Conservation (phyloP, 2,888 invertebrate genomes). For the Sesamia inferens region DNA sequence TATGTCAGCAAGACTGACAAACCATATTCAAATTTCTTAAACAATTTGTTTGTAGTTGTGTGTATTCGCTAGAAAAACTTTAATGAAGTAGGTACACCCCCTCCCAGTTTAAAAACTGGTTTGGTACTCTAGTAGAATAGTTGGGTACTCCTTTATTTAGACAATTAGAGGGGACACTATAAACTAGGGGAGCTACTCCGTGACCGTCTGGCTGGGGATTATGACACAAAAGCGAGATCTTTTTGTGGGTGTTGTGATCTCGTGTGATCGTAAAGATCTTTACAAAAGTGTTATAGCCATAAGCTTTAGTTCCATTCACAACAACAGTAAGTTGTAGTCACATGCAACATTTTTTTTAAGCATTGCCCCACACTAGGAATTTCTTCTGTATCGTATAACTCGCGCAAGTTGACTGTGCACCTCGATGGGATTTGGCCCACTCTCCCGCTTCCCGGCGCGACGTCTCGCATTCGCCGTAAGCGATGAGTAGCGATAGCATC, state of each 20-base stretch:
- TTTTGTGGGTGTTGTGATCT: slow-evolving; percentile 13
- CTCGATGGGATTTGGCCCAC: background rate
- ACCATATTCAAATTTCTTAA: background rate
- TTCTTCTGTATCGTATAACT: too few relatives aligned
- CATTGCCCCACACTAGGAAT: too few relatives aligned
- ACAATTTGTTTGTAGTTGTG: too few relatives aligned
- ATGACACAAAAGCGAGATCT: slow-evolving; percentile 23
- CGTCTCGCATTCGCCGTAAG: too few relatives aligned
- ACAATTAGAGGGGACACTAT: slow-evolving; percentile 28
- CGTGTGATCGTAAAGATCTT: background rate
- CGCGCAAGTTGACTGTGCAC: too few relatives aligned
- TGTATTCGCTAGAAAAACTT: background rate
- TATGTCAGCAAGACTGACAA: background rate
- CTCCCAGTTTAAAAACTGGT: slow-evolving; percentile 27
- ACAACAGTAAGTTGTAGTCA: background rate
- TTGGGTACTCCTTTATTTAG: slow-evolving; percentile 39
- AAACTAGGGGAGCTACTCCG: slow-evolving; percentile 32
- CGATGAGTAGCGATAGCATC: too few relatives aligned
- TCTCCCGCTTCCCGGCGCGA: too few relatives aligned
- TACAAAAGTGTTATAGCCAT: background rate
- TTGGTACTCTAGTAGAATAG: background rate
- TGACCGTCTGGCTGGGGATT: slow-evolving; percentile 24
- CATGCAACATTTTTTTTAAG: too few relatives aligned
- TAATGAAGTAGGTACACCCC: background rate
- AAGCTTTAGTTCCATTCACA: background rate